phyloP scores from a whole-genome alignment of 2,888 invertebrate genomes.

The Monopis laevigella region DNA sequence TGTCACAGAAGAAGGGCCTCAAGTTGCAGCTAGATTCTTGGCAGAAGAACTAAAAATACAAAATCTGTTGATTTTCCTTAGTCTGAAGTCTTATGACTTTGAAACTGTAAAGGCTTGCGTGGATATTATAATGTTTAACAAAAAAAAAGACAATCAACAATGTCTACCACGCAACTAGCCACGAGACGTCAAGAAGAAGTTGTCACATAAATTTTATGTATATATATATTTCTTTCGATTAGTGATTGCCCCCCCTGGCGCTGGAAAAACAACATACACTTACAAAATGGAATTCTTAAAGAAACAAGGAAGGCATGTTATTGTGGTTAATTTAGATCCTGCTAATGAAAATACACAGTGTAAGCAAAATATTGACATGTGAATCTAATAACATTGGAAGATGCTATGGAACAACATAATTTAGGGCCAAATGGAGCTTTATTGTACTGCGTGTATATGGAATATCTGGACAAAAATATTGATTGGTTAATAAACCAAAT shows the following conservation, averaged over 20 bases:
- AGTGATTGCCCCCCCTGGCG: slow-evolving; percentile 97
- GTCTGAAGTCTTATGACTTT: slow-evolving; percentile 70
- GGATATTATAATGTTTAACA: slow-evolving; percentile 60
- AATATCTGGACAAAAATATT: slow-evolving; percentile 89
- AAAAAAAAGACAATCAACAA: slow-evolving; percentile 20
- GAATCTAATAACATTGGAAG: slow-evolving; percentile 83
- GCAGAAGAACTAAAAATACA: slow-evolving; percentile 70
- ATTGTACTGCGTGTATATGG: slow-evolving; percentile 95
- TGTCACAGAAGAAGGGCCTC: slow-evolving; percentile 70
- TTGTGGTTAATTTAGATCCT: slow-evolving; percentile 91
- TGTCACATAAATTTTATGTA: slow-evolving; percentile 81
- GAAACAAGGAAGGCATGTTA: slow-evolving; percentile 81
- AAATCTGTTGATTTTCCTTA: slow-evolving; percentile 71
- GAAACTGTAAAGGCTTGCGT: slow-evolving; percentile 67
- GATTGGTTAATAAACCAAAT: slow-evolving; percentile 87
- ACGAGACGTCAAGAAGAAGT: too few species aligned
- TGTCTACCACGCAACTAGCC: background rate
- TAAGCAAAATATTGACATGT: slow-evolving; percentile 82
- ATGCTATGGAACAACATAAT: slow-evolving; percentile 85
- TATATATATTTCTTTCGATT: too few species aligned
- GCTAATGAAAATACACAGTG: slow-evolving; percentile 94
- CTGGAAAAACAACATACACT: slow-evolving; percentile 98
- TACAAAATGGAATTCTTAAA: slow-evolving; percentile 80
- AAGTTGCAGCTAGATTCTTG: slow-evolving; percentile 71
- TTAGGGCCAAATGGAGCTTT: slow-evolving; percentile 97